Percentiles rank a stretch among this genome's conserved stretches.
Conservation (phyloP, 2,113 vertebrate species). For the Tonatia bakeri region DNA sequence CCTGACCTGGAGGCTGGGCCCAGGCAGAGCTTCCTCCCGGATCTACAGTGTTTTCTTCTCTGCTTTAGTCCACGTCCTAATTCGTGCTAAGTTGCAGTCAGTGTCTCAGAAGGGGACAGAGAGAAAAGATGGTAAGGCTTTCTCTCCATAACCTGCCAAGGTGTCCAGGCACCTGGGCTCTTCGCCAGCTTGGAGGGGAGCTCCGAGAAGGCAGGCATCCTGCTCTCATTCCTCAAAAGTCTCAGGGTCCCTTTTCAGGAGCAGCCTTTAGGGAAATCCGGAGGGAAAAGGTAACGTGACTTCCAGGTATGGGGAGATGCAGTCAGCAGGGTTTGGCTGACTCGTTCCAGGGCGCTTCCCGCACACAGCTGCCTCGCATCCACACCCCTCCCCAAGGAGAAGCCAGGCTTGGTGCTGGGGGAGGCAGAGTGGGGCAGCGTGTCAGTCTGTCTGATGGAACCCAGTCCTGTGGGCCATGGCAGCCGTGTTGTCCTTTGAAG, state of each 20-base stretch:
- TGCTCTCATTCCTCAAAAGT: neutral
- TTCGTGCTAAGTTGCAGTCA: neutral
- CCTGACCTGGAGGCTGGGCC: neutral
- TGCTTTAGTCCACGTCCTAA: neutral
- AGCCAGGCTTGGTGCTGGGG: neutral
- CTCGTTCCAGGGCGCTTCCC: neutral
- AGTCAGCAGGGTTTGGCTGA: neutral
- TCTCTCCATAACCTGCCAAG: neutral
- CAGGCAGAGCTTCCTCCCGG: neutral
- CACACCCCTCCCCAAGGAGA: neutral
- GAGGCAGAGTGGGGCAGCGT: no score
- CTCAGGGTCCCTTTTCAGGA: neutral
- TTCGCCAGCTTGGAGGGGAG: neutral
- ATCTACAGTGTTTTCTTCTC: neutral
- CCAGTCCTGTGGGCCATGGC: neutral
- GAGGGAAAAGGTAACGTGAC: neutral
- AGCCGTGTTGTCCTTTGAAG: conserved; percentile 7
- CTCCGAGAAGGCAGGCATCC: neutral
- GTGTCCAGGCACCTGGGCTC: neutral
- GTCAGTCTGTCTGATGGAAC: neutral
- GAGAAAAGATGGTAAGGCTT: neutral
- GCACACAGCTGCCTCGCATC: rapidly evolving
- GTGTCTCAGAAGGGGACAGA: neutral
- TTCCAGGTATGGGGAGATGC: neutral
- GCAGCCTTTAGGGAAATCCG: neutral